Conservation (phyloP, 2,888 invertebrate species). For the Autographa gamma region DNA sequence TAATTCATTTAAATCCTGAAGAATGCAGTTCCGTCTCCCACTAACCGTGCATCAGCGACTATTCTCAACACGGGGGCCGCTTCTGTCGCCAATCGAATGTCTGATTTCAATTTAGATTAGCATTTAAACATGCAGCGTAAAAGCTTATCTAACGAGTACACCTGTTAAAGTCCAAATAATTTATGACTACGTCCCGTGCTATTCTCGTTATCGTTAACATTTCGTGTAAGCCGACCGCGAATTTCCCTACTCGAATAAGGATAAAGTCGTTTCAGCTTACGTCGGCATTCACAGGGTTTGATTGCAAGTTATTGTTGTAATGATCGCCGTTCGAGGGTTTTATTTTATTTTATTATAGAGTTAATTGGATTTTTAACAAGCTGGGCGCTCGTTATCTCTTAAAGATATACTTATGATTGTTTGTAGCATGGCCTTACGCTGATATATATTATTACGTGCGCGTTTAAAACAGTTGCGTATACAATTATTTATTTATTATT, state of each 20-base stretch:
- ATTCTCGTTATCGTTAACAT: slow-evolving; percentile 69
- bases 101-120: slow-evolving; percentile 89
- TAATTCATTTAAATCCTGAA: slow-evolving; percentile 20
- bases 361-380: slow-evolving; percentile 27
- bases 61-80: slow-evolving; percentile 72
- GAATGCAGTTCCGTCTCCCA: slow-evolving; percentile 38
- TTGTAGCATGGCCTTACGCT: slow-evolving; percentile 2
- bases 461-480: background rate
- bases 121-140: slow-evolving; percentile 84
- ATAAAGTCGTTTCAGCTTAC: slow-evolving; percentile 48
- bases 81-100: slow-evolving; percentile 87
- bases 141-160: slow-evolving; percentile 87
- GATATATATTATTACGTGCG: background rate
- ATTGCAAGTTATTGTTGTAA: slow-evolving; percentile 55
- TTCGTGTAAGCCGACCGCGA: slow-evolving; percentile 65
- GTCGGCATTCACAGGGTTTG: slow-evolving; percentile 45
- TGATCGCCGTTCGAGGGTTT: slow-evolving; percentile 33
- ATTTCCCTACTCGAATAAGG: slow-evolving; percentile 58
- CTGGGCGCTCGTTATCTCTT: background rate
- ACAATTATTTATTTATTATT: background rate
- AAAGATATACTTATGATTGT: slow-evolving; percentile 3
- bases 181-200: slow-evolving; percentile 74
- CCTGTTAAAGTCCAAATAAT: slow-evolving; percentile 87
- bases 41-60: slow-evolving; percentile 63
- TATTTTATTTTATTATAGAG: slow-evolving; percentile 29